Conservation (phyloP, 2,888 invertebrate species). For the Apotomis turbidana region DNA sequence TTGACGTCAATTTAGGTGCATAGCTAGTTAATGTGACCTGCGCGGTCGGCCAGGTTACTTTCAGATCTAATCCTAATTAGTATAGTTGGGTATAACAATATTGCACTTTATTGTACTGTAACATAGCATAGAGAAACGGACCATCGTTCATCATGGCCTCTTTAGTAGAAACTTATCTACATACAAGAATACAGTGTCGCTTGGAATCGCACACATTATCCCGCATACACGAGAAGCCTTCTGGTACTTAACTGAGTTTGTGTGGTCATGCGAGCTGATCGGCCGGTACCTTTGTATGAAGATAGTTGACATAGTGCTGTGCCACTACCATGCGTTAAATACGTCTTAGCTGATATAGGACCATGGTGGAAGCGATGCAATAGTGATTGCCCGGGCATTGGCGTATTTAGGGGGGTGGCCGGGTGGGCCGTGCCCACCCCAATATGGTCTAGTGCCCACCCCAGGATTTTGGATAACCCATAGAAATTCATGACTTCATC, state of each 20-base stretch:
- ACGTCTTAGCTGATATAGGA: conserved; percentile 51
- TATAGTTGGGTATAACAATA: conserved; percentile 61
- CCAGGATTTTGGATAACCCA: too few species aligned
- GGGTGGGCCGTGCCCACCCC: too few species aligned
- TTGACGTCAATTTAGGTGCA: conserved; percentile 49
- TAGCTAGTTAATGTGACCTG: conserved; percentile 57
- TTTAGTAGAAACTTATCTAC: not conserved
- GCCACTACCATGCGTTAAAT: conserved; percentile 51
- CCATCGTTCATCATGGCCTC: conserved; percentile 47
- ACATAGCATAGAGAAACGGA: conserved; percentile 59
- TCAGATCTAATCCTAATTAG: conserved; percentile 56
- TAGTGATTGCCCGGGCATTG: conserved; percentile 16
- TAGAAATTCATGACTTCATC: too few species aligned
- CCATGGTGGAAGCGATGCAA: conserved; percentile 51
- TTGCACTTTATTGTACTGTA: conserved; percentile 65
- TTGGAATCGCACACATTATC: not conserved
- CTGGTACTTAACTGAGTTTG: not conserved
- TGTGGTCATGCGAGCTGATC: not conserved
- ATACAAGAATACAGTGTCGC: not conserved
- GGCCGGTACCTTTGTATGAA: conserved; percentile 1
- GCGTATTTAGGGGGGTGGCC: too few species aligned
- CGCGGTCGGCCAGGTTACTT: conserved; percentile 42
- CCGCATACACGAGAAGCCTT: not conserved
- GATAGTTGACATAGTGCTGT: not conserved
- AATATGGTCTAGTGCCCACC: too few species aligned